phyloP scores from a whole-genome alignment of 2,888 invertebrate species.

The Molorchus minor region DNA sequence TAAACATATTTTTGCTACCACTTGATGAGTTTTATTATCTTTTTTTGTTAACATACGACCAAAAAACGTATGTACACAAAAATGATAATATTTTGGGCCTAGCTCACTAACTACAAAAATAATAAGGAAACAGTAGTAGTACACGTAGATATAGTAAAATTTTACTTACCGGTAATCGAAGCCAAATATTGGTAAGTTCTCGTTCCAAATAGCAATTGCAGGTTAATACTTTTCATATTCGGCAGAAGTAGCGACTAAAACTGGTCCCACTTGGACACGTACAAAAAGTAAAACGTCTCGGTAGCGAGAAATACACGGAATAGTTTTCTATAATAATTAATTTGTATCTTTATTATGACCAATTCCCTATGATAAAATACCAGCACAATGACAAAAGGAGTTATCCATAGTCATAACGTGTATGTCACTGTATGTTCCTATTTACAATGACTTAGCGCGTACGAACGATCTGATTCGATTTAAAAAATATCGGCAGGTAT shows the following conservation, averaged over 20 bases:
- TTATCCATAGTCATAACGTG: constrained; percentile 2
- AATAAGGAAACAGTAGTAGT: too few species aligned
- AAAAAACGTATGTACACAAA: too few species aligned
- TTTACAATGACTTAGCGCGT: background rate
- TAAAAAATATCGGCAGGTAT: background rate
- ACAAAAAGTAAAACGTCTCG: background rate
- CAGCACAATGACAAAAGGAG: constrained; percentile 13
- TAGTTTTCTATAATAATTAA: constrained; percentile 1
- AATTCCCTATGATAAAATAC: constrained; percentile 20
- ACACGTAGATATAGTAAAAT: too few species aligned
- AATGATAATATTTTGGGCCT: too few species aligned
- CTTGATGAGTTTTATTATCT: too few species aligned
- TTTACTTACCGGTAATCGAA: constrained; percentile 47
- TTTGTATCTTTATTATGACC: constrained; percentile 3
- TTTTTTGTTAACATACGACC: too few species aligned
- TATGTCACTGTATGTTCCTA: background rate
- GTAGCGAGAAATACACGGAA: background rate
- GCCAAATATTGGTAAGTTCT: constrained; percentile 47
- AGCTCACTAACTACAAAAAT: too few species aligned
- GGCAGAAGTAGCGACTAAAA: background rate
- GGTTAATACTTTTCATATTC: background rate
- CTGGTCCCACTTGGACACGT: background rate
- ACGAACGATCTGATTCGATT: background rate
- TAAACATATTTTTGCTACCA: too few species aligned
- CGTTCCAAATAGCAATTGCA: constrained; percentile 23